Evolutionary conservation across 2,888 invertebrate genomes (phyloP), one percentile per base, ranked within the genome.

Genomic region (Halictus ligatus): DNA sequence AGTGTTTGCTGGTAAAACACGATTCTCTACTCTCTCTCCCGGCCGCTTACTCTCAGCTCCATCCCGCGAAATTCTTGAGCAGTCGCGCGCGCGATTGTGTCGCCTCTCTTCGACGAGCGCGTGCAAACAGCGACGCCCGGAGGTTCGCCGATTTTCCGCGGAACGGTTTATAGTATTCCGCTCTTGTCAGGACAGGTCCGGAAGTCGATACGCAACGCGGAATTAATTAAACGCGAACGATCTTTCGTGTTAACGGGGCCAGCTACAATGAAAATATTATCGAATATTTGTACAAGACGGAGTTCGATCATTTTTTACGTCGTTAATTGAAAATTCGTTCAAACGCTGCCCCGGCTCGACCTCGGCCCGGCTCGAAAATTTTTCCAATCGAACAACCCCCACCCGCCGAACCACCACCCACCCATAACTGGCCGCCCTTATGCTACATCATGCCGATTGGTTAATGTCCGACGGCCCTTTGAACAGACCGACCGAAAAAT

Each of bases 1-100:
- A 89, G 85, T 89, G 85, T 88, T 88, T 80, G 81, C 88, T 60
- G 84, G 86, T 72, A 81, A 84, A 88, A 89, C 89, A 84, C 75
- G 83, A 81, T 80, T 85, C 80, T 78, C 76, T 71, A 76, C 79
- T 72, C 80, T 74, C 75, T 43, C 75, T n/a, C 58, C 29, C 72
- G 58, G 15, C 35, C 46, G 40, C 67, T 54, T 71, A 13, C 80
- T 25, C 58, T 18, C 72, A 60, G 54, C 60, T 50, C n/a, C 64
- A 29, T 43, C 48, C 67, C 43, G 75, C 81, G 71, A 46, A 21
- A 76, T 78, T 67, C 76, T 83, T 81, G 48, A 80, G 69, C 72
- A 58, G 50, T 69, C 71, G 72, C 43, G 46, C 40, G 54, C 79
- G 75, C 79, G 10, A 58, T 58, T 78, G 35, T 21, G 29, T 58